A percentile compares a stretch with the other conserved stretches of the same genome.
These are phyloP conservation scores for Drosophila colorata DNA, from an alignment of 2,888 invertebrate genomes.

Conservation along the genomic window DNA sequence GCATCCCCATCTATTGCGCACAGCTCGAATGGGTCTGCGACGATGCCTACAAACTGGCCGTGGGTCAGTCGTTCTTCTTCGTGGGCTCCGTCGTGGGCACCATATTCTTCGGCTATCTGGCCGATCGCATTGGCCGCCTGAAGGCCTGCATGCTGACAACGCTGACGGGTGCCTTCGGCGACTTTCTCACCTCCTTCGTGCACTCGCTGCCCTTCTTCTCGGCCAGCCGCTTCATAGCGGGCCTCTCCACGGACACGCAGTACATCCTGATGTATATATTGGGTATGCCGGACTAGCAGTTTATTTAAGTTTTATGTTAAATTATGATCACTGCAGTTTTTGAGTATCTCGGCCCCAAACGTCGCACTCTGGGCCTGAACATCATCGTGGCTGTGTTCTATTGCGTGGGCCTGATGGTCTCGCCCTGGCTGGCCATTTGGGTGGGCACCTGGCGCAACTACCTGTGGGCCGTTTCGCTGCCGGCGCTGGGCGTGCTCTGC, in stretches of 20 bases:
- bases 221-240: constrained; percentile 87
- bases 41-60: constrained; percentile 86
- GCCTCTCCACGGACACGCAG: constrained; percentile 87
- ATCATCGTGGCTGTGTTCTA: constrained; percentile 87
- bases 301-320: neutral
- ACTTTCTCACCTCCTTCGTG: constrained; percentile 86
- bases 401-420: constrained; percentile 86
- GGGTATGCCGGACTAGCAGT: constrained; percentile 82
- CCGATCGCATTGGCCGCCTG: constrained; percentile 87
- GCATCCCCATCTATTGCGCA: constrained; percentile 32
- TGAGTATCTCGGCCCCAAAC: constrained; percentile 87
- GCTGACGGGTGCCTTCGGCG: constrained; percentile 86
- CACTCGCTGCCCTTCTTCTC: constrained; percentile 85
- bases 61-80: constrained; percentile 88
- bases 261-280: constrained; percentile 88
- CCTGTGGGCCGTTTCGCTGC: constrained; percentile 86
- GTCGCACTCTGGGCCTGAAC: constrained; percentile 87
- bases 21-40: constrained; percentile 87
- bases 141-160: constrained; percentile 87
- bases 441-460: constrained; percentile 86
- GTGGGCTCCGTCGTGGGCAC: constrained; percentile 88
- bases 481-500: constrained; percentile 85
- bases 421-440: constrained; percentile 86
- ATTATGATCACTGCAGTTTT: constrained; percentile 85
- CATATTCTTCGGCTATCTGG: constrained; percentile 86